Base-by-base conservation (phyloP, 2,797 vertebrate genomes). In the Cryptoprocta ferox region DNA sequence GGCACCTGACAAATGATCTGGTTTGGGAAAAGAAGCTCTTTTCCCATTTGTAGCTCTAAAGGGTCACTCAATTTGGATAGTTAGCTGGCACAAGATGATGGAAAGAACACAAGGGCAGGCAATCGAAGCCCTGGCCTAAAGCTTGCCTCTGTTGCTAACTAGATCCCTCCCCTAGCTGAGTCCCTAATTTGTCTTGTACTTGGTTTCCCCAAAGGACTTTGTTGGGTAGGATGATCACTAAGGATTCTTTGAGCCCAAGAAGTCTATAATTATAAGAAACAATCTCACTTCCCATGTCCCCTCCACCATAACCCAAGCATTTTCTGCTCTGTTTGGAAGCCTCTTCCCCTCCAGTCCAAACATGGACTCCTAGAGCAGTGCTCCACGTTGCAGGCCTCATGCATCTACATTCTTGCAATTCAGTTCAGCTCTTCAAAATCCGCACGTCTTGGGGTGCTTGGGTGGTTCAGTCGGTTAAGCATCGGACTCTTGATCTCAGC, bases 321-420 rank as follows among this genome's bases (percentile, higher is more conserved):
- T 32, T 9, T 28, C 32, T 63, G 66, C 50, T 87, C 45, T 93
- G 56, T 30, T 66, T 1, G 0, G 37, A 90, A 39, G 10, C 7
- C 32, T 80, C 45, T 32, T 68, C n/a, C 8, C 45, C 14, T 39
- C 35, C n/a, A 4, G 0, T 15, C 19, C 7, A 19, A 26, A 73
- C 19, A 1, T 2, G 45, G 5, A 30, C 3, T 28, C 61, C 65
- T 48, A 18, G 19, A 56, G 8, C 35, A 86, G 81, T 19, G 19
- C 9, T 28, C 19, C 5, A 3, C 0, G 0, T 2, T 18, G 9
- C 68, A 35, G 76, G 37, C 21, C 16, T 91, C 61, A 6, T 7
- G 6, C 37, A 56, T 42, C 80, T 9, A 8, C 18, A 1, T 2
- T 12, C 7, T 65, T 37, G 3, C 6, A 75, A 37, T 11, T 88